Conservation (phyloP, 2,113 vertebrate species). For the Laticauda laticaudata region DNA sequence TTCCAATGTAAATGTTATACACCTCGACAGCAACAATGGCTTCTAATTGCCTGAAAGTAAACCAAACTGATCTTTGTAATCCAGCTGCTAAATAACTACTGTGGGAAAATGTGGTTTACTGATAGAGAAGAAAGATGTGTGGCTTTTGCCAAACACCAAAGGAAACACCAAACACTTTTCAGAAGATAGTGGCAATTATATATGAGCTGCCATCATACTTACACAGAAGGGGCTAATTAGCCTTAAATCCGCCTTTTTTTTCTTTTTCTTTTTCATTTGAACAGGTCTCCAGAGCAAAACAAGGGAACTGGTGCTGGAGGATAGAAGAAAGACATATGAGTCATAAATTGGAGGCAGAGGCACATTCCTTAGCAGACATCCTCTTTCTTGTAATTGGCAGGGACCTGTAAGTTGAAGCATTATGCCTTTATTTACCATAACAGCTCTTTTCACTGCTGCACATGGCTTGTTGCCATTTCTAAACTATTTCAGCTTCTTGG, state of each 20-base stretch:
- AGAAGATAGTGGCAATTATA: slow-evolving; percentile 31
- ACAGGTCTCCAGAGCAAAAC: slow-evolving; percentile 52
- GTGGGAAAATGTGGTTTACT: slow-evolving; percentile 22
- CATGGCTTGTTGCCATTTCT: slow-evolving; percentile 41
- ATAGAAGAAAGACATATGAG: slow-evolving; percentile 65
- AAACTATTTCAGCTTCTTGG: slow-evolving; percentile 40
- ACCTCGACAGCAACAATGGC: background rate
- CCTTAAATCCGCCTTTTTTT: background rate
- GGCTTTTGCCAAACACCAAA: slow-evolving; percentile 48
- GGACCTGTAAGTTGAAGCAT: slow-evolving; percentile 43
- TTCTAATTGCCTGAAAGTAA: slow-evolving; percentile 52
- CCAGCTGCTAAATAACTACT: slow-evolving; percentile 40
- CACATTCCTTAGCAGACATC: slow-evolving; percentile 48
- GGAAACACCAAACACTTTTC: slow-evolving; percentile 20
- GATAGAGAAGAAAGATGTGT: slow-evolving; percentile 20
- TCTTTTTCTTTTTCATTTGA: slow-evolving; percentile 41
- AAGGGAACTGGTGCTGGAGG: slow-evolving; percentile 55
- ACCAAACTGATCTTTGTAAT: slow-evolving; percentile 13
- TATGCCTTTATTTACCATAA: background rate
- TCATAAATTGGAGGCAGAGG: slow-evolving; percentile 62
- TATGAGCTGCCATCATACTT: slow-evolving; percentile 54
- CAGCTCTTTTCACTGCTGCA: slow-evolving; percentile 34
- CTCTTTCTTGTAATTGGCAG: slow-evolving; percentile 54
- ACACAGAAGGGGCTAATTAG: slow-evolving; percentile 50
- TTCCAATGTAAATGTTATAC: background rate